A percentile compares a stretch with the other conserved stretches of the same genome.
Conservation (phyloP, 2,113 vertebrate species). For the Mola mola region DNA sequence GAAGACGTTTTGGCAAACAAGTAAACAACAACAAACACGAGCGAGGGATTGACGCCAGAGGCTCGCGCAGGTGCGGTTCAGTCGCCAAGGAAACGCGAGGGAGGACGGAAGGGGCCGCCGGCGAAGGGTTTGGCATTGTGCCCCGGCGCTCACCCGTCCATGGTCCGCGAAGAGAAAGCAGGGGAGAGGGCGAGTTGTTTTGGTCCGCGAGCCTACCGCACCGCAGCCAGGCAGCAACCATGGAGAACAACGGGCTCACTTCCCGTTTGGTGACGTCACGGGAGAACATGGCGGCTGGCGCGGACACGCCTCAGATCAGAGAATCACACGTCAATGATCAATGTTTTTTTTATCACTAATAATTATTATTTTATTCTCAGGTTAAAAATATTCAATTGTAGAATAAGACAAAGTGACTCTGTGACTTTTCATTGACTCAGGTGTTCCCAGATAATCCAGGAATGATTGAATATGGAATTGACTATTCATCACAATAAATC, state of each 20-base stretch:
- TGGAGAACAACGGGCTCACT: slow-evolving; percentile 54
- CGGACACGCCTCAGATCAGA: slow-evolving; percentile 50
- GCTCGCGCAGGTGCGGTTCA: slow-evolving; percentile 55
- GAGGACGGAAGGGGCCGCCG: slow-evolving; percentile 11
- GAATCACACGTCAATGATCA: not conserved
- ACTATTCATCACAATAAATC: too few species aligned
- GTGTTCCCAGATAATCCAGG: too few species aligned
- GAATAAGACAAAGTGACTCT: too few species aligned
- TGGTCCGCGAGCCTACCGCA: slow-evolving; percentile 33
- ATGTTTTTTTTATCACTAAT: too few species aligned
- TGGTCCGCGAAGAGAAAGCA: slow-evolving; percentile 41
- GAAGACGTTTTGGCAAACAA: not conserved
- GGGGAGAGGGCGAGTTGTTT: slow-evolving; percentile 25
- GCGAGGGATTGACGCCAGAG: not conserved
- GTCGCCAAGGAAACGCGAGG: slow-evolving; percentile 53
- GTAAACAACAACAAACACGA: slow-evolving; percentile 37
- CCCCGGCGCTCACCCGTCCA: slow-evolving; percentile 63
- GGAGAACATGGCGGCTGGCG: slow-evolving; percentile 55
- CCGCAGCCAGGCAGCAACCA: slow-evolving; percentile 32
- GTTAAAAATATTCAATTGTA: too few species aligned
- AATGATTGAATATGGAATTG: too few species aligned
- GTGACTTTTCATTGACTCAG: too few species aligned
- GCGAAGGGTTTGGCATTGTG: not conserved
- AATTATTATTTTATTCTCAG: not conserved
- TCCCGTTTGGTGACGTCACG: slow-evolving; percentile 66